Percentiles rank a stretch among this genome's conserved stretches.
Evolutionary conservation across 2,797 vertebrate species (phyloP).

Genomic region (Epinephelus malabaricus): DNA sequence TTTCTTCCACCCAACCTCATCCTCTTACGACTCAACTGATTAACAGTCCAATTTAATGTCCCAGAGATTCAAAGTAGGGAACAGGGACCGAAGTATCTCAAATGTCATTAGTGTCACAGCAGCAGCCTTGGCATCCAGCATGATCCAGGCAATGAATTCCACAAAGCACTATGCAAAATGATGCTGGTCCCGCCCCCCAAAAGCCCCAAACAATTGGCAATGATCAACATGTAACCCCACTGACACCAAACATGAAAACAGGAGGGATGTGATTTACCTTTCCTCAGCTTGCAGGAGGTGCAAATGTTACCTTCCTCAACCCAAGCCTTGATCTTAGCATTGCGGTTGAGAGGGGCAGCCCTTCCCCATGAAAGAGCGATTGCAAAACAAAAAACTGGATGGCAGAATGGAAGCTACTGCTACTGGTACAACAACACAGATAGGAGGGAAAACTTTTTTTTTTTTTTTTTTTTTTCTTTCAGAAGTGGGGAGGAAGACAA

Average conservation of each 20-base stretch:
- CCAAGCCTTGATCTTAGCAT: conserved; percentile 83
- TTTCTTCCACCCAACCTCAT: conserved; percentile 82
- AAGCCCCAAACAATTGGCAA: conserved; percentile 73
- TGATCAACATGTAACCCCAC: conserved; percentile 79
- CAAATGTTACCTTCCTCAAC: conserved; percentile 85
- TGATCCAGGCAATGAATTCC: conserved; percentile 86
- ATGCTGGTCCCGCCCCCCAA: conserved; percentile 67
- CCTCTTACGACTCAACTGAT: conserved; percentile 73
- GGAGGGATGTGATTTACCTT: conserved; percentile 87
- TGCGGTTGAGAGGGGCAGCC: conserved; percentile 81
- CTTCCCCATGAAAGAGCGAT: conserved; percentile 74
- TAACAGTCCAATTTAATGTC: conserved; percentile 79
- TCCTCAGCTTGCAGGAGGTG: conserved; percentile 82
- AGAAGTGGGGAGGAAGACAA: conserved; percentile 84
- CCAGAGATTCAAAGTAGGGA: conserved; percentile 71
- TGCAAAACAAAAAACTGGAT: conserved; percentile 75
- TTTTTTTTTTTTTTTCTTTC: conserved; percentile 37
- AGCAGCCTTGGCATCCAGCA: conserved; percentile 87
- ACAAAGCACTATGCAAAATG: conserved; percentile 86
- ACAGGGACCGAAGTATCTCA: conserved; percentile 71
- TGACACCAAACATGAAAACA: conserved; percentile 82
- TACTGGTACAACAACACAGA: conserved; percentile 81
- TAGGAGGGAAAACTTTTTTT: conserved; percentile 63
- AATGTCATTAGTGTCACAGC: conserved; percentile 80
- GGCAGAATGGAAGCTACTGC: conserved; percentile 83